phyloP scores from a whole-genome alignment of 2,888 invertebrate genomes.

The Drosophila mercatorum region DNA sequence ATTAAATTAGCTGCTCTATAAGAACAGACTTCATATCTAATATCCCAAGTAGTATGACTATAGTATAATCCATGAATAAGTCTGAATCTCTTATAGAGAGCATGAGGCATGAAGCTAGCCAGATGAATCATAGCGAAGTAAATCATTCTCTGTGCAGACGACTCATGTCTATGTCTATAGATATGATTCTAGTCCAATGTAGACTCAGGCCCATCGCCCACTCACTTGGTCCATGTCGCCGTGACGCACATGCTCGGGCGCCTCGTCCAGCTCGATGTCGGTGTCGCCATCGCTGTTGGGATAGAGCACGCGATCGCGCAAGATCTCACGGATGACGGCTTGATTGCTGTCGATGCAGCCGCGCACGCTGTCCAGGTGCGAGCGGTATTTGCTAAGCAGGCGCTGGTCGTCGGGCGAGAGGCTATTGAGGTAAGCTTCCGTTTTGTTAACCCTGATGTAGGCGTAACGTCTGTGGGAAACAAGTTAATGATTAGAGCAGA shows the following conservation, averaged over 20 bases:
- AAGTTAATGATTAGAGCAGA: slow-evolving; percentile 5
- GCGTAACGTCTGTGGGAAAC: slow-evolving; percentile 88
- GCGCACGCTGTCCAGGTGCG: slow-evolving; percentile 90
- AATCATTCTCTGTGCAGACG: not conserved
- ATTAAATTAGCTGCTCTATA: too few relatives aligned
- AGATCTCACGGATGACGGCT: slow-evolving; percentile 85
- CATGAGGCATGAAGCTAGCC: not conserved
- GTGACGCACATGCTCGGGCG: slow-evolving; percentile 75
- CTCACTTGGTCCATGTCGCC: slow-evolving; percentile 84
- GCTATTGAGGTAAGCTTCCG: slow-evolving; percentile 90
- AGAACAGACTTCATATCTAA: too few relatives aligned
- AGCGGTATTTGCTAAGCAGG: slow-evolving; percentile 90
- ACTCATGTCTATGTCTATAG: too few relatives aligned
- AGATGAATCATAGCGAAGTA: not conserved
- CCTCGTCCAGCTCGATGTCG: slow-evolving; percentile 43
- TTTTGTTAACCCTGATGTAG: slow-evolving; percentile 90
- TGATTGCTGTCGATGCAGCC: slow-evolving; percentile 90
- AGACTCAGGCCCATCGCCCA: too few relatives aligned
- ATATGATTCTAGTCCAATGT: too few relatives aligned
- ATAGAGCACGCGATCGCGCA: slow-evolving; percentile 87
- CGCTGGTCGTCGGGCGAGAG: slow-evolving; percentile 91
- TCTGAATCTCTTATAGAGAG: not conserved
- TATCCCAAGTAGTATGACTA: too few relatives aligned
- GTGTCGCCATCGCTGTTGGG: slow-evolving; percentile 26
- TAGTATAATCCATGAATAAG: too few relatives aligned